These are phyloP conservation scores for Halictus quadricinctus DNA, from an alignment of 2,888 invertebrate genomes.

Conservation along the genomic window DNA sequence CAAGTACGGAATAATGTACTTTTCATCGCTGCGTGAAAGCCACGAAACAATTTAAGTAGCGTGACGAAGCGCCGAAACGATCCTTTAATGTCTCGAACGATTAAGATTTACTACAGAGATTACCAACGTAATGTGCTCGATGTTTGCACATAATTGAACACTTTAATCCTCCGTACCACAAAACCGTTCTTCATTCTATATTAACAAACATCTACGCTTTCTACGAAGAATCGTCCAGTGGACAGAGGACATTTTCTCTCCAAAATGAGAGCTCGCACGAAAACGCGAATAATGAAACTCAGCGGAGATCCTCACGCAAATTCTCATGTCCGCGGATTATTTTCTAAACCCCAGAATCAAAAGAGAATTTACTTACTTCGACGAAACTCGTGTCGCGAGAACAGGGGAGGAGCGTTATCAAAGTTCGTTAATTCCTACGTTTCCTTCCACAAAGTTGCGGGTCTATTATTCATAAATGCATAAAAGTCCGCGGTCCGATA, in stretches of 20 bases:
- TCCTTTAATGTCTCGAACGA: slow-evolving; percentile 1
- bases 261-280: neutral
- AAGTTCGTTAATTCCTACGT: neutral
- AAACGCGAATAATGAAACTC: neutral
- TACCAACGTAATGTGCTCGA: neutral
- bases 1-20: neutral
- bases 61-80: neutral
- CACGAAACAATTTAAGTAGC: neutral
- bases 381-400: neutral
- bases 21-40: neutral
- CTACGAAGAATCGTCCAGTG: neutral
- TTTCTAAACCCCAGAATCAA: neutral
- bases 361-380: neutral
- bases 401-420: neutral
- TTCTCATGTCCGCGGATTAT: neutral
- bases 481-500: slow-evolving; percentile 1
- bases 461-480: neutral
- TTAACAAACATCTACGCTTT: neutral
- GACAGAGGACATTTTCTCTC: neutral
- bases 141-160: neutral
- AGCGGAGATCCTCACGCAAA: neutral
- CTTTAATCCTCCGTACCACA: neutral
- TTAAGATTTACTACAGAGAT: neutral
- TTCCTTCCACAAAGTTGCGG: neutral
- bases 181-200: neutral